These are phyloP conservation scores for Cephus nigrinus DNA, from an alignment of 2,888 invertebrate species.

Conservation along the genomic window DNA sequence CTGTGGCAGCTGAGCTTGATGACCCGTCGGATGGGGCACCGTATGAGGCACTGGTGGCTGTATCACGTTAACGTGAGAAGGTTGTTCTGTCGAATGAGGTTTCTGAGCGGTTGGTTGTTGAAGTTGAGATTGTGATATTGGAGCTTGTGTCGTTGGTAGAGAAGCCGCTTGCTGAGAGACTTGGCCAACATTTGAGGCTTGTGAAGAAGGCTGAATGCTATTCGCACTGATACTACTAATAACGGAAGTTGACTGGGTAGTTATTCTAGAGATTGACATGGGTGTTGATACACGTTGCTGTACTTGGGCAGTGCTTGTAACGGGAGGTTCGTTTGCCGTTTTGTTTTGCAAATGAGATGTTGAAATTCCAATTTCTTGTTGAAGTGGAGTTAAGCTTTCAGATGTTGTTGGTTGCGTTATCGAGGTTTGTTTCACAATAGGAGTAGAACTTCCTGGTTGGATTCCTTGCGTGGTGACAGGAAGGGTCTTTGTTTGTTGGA, in stretches of 20 bases:
- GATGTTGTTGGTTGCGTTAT: conserved; percentile 21
- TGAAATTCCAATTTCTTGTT: conserved; percentile 5
- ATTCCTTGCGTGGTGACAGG: conserved; percentile 25
- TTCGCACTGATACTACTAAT: conserved; percentile 37
- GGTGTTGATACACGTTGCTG: conserved; percentile 10
- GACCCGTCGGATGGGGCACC: conserved; percentile 64
- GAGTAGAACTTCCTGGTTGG: conserved; percentile 19
- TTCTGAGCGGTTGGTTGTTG: conserved; percentile 60
- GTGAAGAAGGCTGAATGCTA: conserved; percentile 27
- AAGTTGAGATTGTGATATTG: conserved; percentile 1
- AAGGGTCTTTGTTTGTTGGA: conserved; percentile 28
- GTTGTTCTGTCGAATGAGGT: conserved; percentile 49
- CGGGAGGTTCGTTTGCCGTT: conserved; percentile 10
- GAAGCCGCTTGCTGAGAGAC: neutral
- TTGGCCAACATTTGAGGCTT: conserved; percentile 4
- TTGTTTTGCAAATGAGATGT: conserved; percentile 15
- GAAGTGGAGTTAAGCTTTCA: conserved; percentile 5
- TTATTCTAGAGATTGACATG: conserved; percentile 30
- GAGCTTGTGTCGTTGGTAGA: neutral
- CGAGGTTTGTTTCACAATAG: conserved; percentile 20
- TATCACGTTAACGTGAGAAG: conserved; percentile 66
- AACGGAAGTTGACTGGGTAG: conserved; percentile 41
- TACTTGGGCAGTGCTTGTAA: conserved; percentile 10
- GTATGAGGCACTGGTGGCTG: conserved; percentile 63
- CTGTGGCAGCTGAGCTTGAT: conserved; percentile 65